These are phyloP conservation scores for Eurosta solidaginis DNA, from an alignment of 1,140 invertebrate species.

Conservation along the genomic window DNA sequence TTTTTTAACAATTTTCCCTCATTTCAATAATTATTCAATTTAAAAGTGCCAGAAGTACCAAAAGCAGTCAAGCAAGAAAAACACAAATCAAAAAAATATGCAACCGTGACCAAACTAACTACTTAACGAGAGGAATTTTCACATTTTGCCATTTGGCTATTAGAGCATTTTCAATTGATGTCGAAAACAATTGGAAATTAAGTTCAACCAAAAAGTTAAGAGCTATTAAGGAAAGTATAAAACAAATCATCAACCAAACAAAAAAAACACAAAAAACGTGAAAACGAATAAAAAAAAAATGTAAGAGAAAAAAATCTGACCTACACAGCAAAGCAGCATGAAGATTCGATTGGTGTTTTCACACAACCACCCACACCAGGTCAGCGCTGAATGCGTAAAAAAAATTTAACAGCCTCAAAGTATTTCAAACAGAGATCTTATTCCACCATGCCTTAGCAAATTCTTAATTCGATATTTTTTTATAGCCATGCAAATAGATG, in stretches of 20 bases:
- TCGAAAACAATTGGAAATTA: background rate
- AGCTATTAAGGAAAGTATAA: background rate
- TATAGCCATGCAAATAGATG: slow-evolving; percentile 2
- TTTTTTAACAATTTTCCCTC: background rate
- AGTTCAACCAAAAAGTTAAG: background rate
- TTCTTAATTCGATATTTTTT: background rate
- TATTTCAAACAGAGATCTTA: background rate
- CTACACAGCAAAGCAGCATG: background rate
- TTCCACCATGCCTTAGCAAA: background rate
- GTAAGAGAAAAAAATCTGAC: background rate
- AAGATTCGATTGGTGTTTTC: background rate
- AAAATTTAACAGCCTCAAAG: slow-evolving; percentile 5
- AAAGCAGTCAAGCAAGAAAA: background rate
- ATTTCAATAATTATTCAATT: background rate
- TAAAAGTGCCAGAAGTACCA: background rate
- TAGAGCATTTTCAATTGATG: background rate
- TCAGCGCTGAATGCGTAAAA: background rate
- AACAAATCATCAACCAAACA: background rate
- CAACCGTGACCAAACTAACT: no score
- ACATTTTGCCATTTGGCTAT: background rate
- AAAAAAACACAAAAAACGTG: background rate
- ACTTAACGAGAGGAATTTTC: slow-evolving; percentile 1
- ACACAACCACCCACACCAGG: background rate
- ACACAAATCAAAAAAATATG: background rate
- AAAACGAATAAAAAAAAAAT: no score